phyloP scores from a whole-genome alignment of 1,140 invertebrate genomes.

The Anoplolepis gracilipes region DNA sequence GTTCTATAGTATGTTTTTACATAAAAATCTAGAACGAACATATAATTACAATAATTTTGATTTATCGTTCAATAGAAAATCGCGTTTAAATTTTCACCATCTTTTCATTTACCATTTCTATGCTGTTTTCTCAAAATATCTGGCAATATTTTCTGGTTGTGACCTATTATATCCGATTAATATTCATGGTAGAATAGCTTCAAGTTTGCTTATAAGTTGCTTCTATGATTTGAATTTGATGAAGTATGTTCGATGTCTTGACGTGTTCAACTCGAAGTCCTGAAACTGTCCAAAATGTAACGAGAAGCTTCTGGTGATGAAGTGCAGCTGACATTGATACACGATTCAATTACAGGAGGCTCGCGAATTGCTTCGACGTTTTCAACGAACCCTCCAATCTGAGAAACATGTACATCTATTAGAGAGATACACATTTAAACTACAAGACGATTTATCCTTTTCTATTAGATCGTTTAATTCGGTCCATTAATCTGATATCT shows the following conservation, averaged over 20 bases:
- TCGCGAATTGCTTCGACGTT: conserved; percentile 30
- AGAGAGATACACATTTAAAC: background rate
- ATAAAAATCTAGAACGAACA: background rate
- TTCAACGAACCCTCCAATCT: conserved; percentile 19
- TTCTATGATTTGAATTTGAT: conserved; percentile 24
- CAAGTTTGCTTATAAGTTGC: background rate
- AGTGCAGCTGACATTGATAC: conserved; percentile 45
- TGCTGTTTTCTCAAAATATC: background rate
- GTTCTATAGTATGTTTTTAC: background rate
- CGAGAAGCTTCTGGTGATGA: conserved; percentile 20
- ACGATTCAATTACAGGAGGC: conserved; percentile 42
- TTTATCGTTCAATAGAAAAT: background rate
- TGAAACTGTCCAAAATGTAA: conserved; percentile 35
- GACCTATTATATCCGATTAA: background rate
- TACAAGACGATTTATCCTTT: background rate
- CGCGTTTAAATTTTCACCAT: background rate
- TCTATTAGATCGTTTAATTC: conserved; percentile 13
- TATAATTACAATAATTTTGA: background rate
- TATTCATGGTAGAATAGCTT: background rate
- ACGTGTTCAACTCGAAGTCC: background rate
- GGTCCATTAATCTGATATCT: background rate
- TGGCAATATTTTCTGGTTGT: background rate
- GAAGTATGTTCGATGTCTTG: conserved; percentile 19
- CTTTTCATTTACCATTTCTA: background rate
- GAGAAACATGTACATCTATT: background rate